A percentile compares a stretch with the other conserved stretches of the same genome.
Conservation (phyloP, 2,113 vertebrate species). For the Daboia siamensis region DNA sequence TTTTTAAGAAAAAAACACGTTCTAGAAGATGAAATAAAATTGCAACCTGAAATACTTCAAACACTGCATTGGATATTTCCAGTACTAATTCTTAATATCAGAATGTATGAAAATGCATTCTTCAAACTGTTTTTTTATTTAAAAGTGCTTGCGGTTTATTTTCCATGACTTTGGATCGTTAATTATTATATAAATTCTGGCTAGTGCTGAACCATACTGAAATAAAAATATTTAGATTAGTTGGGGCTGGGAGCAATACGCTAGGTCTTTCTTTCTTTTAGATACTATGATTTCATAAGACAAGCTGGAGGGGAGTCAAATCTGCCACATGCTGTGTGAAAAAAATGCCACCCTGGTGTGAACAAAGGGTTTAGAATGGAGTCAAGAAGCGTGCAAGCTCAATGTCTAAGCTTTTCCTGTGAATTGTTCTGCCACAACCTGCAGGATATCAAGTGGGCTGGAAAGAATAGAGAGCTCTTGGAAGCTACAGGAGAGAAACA, state of each 20-base stretch:
- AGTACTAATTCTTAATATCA: background rate
- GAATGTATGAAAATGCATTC: conserved; percentile 6
- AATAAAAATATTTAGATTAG: conserved; percentile 51
- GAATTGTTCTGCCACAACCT: conserved; percentile 78
- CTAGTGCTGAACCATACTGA: conserved; percentile 16
- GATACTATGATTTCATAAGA: conserved; percentile 76
- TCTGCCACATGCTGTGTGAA: conserved; percentile 82
- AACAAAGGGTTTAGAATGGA: conserved; percentile 85
- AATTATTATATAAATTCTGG: background rate
- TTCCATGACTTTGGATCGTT: conserved; percentile 13
- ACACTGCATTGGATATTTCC: fast-evolving
- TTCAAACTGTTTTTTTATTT: conserved; percentile 20
- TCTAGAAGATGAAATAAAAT: background rate
- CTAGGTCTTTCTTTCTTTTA: conserved; percentile 38
- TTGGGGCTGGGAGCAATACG: conserved; percentile 49
- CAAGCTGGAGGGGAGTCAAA: conserved; percentile 80
- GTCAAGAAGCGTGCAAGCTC: conserved; percentile 80
- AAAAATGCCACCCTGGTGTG: conserved; percentile 84
- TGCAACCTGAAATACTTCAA: background rate
- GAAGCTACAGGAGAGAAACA: conserved; percentile 66
- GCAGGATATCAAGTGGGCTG: conserved; percentile 74
- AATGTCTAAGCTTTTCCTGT: conserved; percentile 79
- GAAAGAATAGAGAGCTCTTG: conserved; percentile 68
- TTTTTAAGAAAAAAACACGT: background rate
- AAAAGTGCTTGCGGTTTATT: conserved; percentile 21